Conservation (phyloP, 1,140 invertebrate species). For the Drosophila burlai region DNA sequence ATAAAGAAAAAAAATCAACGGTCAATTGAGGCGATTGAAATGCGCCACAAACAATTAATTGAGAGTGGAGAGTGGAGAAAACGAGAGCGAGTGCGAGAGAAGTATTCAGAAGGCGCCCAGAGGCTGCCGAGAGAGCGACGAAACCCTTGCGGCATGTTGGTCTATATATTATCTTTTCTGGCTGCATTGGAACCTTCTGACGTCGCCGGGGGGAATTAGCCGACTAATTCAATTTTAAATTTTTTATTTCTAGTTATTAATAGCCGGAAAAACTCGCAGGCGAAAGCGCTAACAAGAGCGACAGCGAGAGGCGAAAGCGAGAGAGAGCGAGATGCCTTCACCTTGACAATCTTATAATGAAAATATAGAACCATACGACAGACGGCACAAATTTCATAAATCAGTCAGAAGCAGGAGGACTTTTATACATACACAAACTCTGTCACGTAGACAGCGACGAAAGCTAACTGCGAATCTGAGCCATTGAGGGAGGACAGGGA, state of each 20-base stretch:
- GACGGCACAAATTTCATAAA: constrained; percentile 54
- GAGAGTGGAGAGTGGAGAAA: constrained; percentile 7
- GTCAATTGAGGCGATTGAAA: constrained; percentile 57
- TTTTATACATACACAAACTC: constrained; percentile 36
- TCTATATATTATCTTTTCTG: background rate
- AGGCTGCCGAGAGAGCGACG: constrained; percentile 1
- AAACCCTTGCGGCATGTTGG: background rate
- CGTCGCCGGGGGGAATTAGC: constrained; percentile 23
- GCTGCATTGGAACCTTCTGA: constrained; percentile 32
- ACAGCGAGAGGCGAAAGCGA: background rate
- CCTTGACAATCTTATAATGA: constrained; percentile 53
- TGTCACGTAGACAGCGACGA: constrained; percentile 43
- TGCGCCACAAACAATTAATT: constrained; percentile 54
- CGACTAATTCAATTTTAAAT: constrained; percentile 40
- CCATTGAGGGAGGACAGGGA: background rate
- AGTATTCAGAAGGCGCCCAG: background rate
- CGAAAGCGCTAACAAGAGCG: constrained; percentile 6
- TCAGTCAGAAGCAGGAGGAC: constrained; percentile 52
- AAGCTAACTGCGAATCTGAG: constrained; percentile 11
- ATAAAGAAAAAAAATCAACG: constrained; percentile 2
- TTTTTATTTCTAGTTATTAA: constrained; percentile 43
- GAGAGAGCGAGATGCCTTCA: constrained; percentile 34
- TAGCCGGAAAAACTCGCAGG: constrained; percentile 12
- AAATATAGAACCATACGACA: constrained; percentile 41
- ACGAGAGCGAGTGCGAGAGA: background rate